These are phyloP conservation scores for Camponotus fellah DNA, from an alignment of 2,888 invertebrate species.

Conservation along the genomic window DNA sequence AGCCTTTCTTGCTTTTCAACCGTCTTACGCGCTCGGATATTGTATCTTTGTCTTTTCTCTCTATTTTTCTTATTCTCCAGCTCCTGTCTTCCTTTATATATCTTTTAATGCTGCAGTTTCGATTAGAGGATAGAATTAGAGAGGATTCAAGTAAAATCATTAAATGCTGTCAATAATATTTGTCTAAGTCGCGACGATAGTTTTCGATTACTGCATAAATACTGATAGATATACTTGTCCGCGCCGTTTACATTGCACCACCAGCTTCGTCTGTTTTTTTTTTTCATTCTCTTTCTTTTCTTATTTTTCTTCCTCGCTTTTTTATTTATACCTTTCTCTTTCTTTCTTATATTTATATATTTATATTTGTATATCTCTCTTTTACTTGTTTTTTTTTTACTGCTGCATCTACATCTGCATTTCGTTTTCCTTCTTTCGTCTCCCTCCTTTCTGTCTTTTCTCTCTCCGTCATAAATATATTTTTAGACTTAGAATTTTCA, in stretches of 20 bases:
- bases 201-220: slow-evolving; percentile 76
- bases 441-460: slow-evolving; percentile 36
- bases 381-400: slow-evolving; percentile 1
- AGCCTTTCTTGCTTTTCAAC: slow-evolving; percentile 42
- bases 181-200: slow-evolving; percentile 56
- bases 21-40: slow-evolving; percentile 16
- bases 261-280: slow-evolving; percentile 12
- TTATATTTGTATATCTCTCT: slow-evolving; percentile 49
- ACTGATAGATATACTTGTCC: slow-evolving; percentile 82
- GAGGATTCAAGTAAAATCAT: slow-evolving; percentile 51
- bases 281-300: slow-evolving; percentile 1
- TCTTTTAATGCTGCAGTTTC: slow-evolving; percentile 56
- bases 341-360: slow-evolving; percentile 50
- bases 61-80: slow-evolving; percentile 27
- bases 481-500: slow-evolving; percentile 80
- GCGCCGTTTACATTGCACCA: slow-evolving; percentile 58
- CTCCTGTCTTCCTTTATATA: slow-evolving; percentile 25
- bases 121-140: slow-evolving; percentile 42
- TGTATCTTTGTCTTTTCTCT: slow-evolving; percentile 34
- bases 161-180: slow-evolving; percentile 54
- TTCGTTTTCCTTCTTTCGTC: slow-evolving; percentile 16
- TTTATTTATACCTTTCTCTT: slow-evolving; percentile 64
- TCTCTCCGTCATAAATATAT: slow-evolving; percentile 73
- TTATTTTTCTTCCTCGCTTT: slow-evolving; percentile 49
- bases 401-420: not conserved